Evolutionary conservation across 1,140 invertebrate genomes (phyloP), one percentile per base, ranked within the genome.

Genomic region (Drosophila punjabiensis): DNA sequence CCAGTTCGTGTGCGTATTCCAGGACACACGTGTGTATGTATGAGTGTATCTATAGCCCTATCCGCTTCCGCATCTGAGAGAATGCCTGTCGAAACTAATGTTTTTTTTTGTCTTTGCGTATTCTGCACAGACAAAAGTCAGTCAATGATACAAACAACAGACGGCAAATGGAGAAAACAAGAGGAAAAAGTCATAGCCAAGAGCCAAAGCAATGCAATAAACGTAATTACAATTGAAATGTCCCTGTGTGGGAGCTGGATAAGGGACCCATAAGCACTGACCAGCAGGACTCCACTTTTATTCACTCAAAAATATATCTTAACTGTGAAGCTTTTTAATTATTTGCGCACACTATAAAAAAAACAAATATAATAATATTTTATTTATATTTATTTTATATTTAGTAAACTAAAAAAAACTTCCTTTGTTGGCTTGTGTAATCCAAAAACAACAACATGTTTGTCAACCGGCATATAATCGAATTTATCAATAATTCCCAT

Each of bases 141-240:
- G 71, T 74, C 70, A 71, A 61, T 71, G 55, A 53, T 74, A 30
- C 62, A 76, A 43, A 70, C 65, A 73, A 43, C 53, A 35, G 30
- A 37, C 33, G 65, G 53, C 2, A 33, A 59, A 73, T 24, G 53
- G 52, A 66, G 18, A 50, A 48, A 71, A 47, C 50, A 45, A n/a
- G 28, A 52, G 32, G 37, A 60, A 70, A 60, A 61, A 56, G 66
- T 64, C 81, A 64, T 80, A 68, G 82, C 55, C 61, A 68, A 62
- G 56, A 74, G 73, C 65, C 80, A 74, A 80, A 73, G 61, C 82
- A 75, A 84, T 75, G 75, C 82, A 89, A 85, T 89, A 89, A 88
- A 73, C 85, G 78, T 89, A 85, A 89, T 89, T 89, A 89, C 81
- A 89, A 90, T 82, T 79, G 64, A 50, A 63, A 48, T 43, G 52